Evolutionary conservation across 2,797 vertebrate genomes (phyloP), one percentile per base, ranked within the genome.

Genomic region (Thamnophis elegans): DNA sequence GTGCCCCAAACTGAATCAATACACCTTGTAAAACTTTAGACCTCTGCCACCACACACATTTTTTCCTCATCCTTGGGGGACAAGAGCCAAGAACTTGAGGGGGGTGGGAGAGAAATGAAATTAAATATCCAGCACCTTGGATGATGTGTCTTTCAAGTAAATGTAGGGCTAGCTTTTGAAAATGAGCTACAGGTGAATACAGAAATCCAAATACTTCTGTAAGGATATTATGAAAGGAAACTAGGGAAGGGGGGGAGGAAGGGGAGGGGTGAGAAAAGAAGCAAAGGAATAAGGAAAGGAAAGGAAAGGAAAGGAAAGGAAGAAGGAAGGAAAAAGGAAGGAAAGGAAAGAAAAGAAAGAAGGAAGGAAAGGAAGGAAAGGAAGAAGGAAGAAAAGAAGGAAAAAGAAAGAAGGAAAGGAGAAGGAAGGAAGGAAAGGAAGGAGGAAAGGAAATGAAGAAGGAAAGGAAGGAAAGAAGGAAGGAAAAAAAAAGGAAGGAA

Each of bases 161-260:
- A 96, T 16, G 7, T 93, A 96, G 94, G 93, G 96, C 91, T 96
- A 86, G 28, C 92, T 95, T 94, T 96, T 96, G 92, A 95, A 96
- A 94, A 92, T 0, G 96, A 95, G 60, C 95, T 94, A 95, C 95
- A 93, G 92, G 56, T 94, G 93, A 93, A 95, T 93, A 6, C 25
- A 59, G 42, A 32, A 51, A 58, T 47, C 53, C 55, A 87, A 96
- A 95, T 92, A 78, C 54, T 85, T 87, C 91, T 42, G 25, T 92
- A 92, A 94, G 93, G 95, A 91, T 32, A 95, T 94, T 91, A 93
- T 88, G 92, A 90, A 95, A 92, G 91, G 94, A 94, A 54, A 82
- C 95, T 92, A 96, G 95, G 47, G 95, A 94, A 89, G 89, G 25
- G 95, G 94, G 94, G 58, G 2, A 22, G 5, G 56, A 16, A 20